Evolutionary conservation across 2,113 vertebrate genomes (phyloP).

Genomic region (Prionailurus bengalensis): DNA sequence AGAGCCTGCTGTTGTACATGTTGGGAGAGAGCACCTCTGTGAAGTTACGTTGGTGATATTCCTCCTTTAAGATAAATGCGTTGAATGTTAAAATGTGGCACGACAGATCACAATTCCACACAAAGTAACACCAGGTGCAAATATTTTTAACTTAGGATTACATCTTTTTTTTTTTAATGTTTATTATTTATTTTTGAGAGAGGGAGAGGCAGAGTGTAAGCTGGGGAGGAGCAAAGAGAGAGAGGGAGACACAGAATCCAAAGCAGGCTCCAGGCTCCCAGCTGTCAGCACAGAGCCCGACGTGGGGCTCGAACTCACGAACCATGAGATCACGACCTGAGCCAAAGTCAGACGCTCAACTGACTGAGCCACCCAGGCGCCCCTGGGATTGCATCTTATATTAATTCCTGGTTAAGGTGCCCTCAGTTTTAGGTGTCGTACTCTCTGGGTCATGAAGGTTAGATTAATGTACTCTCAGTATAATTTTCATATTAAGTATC

Average conservation of each 20-base stretch:
- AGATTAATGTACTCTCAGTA: neutral
- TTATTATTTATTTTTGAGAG: too few relatives aligned
- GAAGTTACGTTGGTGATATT: constrained; percentile 93
- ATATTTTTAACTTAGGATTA: neutral
- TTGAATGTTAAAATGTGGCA: neutral
- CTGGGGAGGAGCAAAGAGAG: too few relatives aligned
- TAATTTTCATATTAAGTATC: neutral
- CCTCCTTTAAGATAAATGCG: constrained; percentile 87
- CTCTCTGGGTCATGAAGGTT: neutral
- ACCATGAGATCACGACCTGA: too few relatives aligned
- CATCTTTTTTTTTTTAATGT: too few relatives aligned
- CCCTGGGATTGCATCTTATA: neutral
- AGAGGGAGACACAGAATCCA: too few relatives aligned
- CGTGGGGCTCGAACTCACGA: too few relatives aligned
- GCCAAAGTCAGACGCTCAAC: too few relatives aligned
- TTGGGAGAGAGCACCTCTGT: constrained; percentile 96
- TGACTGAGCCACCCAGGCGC: too few relatives aligned
- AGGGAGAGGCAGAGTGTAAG: too few relatives aligned
- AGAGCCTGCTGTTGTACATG: constrained; percentile 95
- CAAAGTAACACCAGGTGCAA: neutral
- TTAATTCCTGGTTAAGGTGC: neutral
- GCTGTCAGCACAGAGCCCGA: too few relatives aligned
- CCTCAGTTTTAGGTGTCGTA: neutral
- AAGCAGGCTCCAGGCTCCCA: too few relatives aligned
- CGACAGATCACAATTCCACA: neutral